Evolutionary conservation across 2,797 vertebrate genomes (phyloP), one percentile per base, ranked within the genome.

Genomic region (Petrocephalus sullivani): DNA sequence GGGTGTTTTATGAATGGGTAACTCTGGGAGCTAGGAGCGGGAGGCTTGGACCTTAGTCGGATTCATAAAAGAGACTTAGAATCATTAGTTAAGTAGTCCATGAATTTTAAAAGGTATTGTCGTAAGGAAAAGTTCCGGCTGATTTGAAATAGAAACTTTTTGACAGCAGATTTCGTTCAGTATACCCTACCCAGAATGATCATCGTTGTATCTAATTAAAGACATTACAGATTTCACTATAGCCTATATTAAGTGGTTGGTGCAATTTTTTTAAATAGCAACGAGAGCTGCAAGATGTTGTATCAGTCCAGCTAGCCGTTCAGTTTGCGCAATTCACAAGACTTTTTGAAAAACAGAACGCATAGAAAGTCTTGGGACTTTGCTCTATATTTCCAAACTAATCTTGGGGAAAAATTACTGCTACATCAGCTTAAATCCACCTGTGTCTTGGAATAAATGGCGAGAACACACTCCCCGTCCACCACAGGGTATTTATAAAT

Each of bases 1-100:
- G 71, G 71, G 71, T 78, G 19, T 78, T 46, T 78, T 78, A 37
- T 78, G 71, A 78, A 78, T 41, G 71, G 71, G 16, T 78, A 78
- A 19, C 16, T 78, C 71, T 37, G 28, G 28, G 28, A 78, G 33
- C 37, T 78, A 16, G 71, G 71, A 78, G 71, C 5, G 71, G 14
- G 41, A 78, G 37, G 37, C 14, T 78, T 78, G 71, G 71, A 78
- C 37, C 16, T n/a, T n/a, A 37, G 37, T 2, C 71, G 5, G 14
- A 78, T 78, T 46, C 71, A 46, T 78, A 78, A 46, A 28, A 78
- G 16, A 46, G 16, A 78, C 37, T 41, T 8, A 46, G 16, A 78
- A 78, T 10, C 71, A 78, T 78, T 19, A 75, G 5, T 41, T 78
- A 78, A 46, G 14, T n/a, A 46, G 71, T 46, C 4, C 41, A 78